A percentile compares a stretch with the other conserved stretches of the same genome.
phyloP scores from a whole-genome alignment of 2,797 vertebrate genomes.

The Danio aesculapii region DNA sequence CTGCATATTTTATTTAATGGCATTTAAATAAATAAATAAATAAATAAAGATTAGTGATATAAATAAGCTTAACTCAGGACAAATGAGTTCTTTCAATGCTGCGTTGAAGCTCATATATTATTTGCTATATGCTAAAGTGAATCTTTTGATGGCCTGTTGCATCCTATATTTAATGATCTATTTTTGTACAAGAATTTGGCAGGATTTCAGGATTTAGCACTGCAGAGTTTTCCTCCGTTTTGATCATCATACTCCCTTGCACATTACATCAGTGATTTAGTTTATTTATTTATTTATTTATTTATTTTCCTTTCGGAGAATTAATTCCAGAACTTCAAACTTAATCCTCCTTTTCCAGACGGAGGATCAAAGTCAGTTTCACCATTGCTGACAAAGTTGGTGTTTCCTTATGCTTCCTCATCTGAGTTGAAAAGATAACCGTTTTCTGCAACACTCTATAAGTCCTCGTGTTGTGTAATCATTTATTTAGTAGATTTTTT shows the following conservation, averaged over 20 bases:
- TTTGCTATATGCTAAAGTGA: constrained; percentile 14
- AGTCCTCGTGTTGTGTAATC: constrained; percentile 4
- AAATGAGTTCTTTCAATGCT: not conserved
- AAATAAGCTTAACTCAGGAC: constrained; percentile 29
- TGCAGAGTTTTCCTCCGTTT: constrained; percentile 6
- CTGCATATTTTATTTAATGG: constrained; percentile 29
- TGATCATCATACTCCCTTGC: not conserved
- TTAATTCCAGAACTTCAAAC: constrained; percentile 26
- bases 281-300: no score
- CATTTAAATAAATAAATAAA: constrained; percentile 43
- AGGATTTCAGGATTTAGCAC: not conserved
- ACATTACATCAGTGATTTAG: constrained; percentile 10
- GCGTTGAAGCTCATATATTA: constrained; percentile 30
- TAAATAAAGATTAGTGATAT: constrained; percentile 38
- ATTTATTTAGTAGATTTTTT: not conserved
- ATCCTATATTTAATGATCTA: constrained; percentile 32
- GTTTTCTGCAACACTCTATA: not conserved
- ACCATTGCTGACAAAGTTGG: not conserved
- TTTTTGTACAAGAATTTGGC: constrained; percentile 34
- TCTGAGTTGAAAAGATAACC: constrained; percentile 14
- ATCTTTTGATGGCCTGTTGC: constrained; percentile 25
- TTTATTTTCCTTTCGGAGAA: constrained; percentile 4
- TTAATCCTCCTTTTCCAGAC: constrained; percentile 17
- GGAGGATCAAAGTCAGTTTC: constrained; percentile 3
- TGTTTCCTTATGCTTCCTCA: not conserved